phyloP scores from a whole-genome alignment of 2,888 invertebrate species.

The Sinhomidia bicolor region DNA sequence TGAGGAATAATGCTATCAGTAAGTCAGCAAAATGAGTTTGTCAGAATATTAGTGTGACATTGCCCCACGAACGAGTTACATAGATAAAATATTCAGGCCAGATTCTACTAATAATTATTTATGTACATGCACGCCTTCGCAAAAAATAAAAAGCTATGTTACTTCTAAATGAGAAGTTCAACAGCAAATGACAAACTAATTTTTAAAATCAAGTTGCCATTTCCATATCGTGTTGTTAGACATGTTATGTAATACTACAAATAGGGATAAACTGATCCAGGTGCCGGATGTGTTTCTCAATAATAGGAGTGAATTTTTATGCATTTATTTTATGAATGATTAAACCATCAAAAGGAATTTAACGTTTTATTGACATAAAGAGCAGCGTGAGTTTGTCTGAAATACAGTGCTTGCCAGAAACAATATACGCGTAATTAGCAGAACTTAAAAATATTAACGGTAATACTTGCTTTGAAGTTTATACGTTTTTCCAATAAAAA shows the following conservation, averaged over 20 bases:
- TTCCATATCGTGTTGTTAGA: not conserved
- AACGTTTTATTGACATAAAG: not conserved
- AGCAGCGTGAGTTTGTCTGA: not conserved
- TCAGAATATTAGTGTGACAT: not conserved
- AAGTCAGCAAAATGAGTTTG: not conserved
- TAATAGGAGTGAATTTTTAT: conserved; percentile 22
- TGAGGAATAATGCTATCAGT: not conserved
- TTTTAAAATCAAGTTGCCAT: not conserved
- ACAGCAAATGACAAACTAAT: not conserved
- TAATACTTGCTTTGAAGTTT: not conserved
- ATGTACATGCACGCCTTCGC: conserved; percentile 5
- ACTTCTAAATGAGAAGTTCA: not conserved
- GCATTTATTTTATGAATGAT: conserved; percentile 9
- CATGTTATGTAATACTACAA: conserved; percentile 21
- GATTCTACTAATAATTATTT: conserved; percentile 5
- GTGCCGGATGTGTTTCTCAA: conserved; percentile 49
- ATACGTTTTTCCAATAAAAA: conserved; percentile 32
- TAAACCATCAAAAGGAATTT: not conserved
- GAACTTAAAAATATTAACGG: not conserved
- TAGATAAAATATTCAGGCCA: conserved; percentile 50
- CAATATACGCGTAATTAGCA: conserved; percentile 17
- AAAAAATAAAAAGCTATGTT: not conserved
- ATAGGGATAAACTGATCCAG: conserved; percentile 10
- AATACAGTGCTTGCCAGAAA: not conserved
- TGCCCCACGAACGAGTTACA: conserved; percentile 33